A percentile compares a stretch with the other conserved stretches of the same genome.
Evolutionary conservation across 2,113 vertebrate species (phyloP).

Genomic region (Cygnus atratus): DNA sequence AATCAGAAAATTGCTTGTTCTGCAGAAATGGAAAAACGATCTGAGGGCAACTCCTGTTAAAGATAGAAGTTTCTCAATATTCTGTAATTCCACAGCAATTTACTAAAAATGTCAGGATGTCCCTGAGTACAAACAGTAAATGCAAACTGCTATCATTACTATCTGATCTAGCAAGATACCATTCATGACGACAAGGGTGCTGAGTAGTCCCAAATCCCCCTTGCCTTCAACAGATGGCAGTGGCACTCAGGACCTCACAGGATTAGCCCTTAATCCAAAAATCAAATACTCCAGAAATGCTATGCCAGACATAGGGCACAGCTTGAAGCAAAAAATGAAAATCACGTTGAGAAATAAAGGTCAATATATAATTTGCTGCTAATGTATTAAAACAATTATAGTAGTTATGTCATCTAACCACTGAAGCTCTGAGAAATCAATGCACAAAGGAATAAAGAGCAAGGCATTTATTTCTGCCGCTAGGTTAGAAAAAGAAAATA

Average conservation of each 20-base stretch:
- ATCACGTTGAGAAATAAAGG: conserved; percentile 41
- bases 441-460: conserved; percentile 49
- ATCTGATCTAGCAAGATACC: background rate
- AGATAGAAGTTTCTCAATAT: background rate
- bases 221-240: background rate
- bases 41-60: background rate
- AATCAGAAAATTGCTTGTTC: conserved; percentile 42
- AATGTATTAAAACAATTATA: conserved; percentile 60
- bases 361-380: conserved; percentile 47
- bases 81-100: conserved; percentile 24
- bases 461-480: conserved; percentile 39
- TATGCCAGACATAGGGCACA: background rate
- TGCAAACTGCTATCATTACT: background rate
- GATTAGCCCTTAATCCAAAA: conserved; percentile 44
- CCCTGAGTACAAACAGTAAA: background rate
- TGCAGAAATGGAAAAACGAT: background rate
- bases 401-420: conserved; percentile 47
- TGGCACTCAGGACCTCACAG: background rate
- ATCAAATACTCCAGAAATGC: conserved; percentile 19
- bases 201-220: background rate
- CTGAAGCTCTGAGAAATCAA: conserved; percentile 2
- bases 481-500: conserved; percentile 37
- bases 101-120: conserved; percentile 7
- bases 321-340: conserved; percentile 2
- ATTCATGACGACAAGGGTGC: background rate